Evolutionary conservation across 1,140 invertebrate species (phyloP).

Genomic region (Anastatus disparis): DNA sequence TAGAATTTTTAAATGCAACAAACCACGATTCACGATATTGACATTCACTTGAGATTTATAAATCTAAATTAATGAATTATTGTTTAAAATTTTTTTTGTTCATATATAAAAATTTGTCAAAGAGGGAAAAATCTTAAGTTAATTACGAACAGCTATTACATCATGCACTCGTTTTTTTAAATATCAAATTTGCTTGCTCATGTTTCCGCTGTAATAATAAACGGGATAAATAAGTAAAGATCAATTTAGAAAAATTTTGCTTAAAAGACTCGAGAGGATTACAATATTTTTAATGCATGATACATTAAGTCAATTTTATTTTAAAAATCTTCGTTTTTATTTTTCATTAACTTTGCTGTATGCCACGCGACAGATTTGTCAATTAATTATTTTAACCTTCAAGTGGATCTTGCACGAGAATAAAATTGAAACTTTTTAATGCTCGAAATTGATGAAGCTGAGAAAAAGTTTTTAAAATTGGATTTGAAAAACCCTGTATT

Average conservation of each 20-base stretch:
- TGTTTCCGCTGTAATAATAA: background rate
- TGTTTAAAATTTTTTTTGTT: conserved; percentile 1
- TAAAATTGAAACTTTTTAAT: background rate
- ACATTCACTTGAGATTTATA: conserved; percentile 13
- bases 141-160: conserved; percentile 3
- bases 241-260: background rate
- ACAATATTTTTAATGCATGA: background rate
- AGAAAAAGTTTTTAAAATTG: background rate
- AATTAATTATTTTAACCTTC: background rate
- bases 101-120: conserved; percentile 17
- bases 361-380: background rate
- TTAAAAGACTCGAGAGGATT: background rate
- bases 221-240: background rate
- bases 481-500: background rate
- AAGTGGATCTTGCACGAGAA: background rate
- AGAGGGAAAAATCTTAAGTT: conserved; percentile 3
- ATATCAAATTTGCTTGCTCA: background rate
- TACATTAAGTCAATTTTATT: background rate
- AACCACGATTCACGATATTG: conserved; percentile 13
- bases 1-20: background rate
- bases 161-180: background rate
- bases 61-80: background rate
- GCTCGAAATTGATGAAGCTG: background rate
- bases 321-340: background rate
- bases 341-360: too few relatives aligned